phyloP scores from a whole-genome alignment of 2,113 vertebrate species.

The Lycaon pictus region DNA sequence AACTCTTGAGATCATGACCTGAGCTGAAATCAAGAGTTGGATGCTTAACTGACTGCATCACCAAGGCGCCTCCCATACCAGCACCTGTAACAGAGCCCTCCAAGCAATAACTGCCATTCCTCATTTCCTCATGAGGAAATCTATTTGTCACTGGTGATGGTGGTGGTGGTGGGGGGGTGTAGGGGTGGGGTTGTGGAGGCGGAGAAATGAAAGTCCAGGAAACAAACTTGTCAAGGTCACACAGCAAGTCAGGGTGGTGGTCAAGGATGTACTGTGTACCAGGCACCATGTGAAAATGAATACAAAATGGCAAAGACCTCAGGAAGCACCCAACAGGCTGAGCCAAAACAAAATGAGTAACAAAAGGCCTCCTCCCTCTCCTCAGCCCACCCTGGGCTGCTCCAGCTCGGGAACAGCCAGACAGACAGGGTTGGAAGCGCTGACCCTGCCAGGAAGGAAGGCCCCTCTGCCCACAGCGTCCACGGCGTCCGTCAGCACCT shows the following conservation, averaged over 20 bases:
- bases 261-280: not conserved
- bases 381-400: not conserved
- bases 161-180: fast-evolving
- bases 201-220: not conserved
- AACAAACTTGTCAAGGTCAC: not conserved
- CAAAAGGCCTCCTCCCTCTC: not conserved
- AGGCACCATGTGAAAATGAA: not conserved
- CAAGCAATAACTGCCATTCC: not conserved
- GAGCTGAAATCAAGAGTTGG: no score
- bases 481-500: not conserved
- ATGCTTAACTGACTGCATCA: not conserved
- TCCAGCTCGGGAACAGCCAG: not conserved
- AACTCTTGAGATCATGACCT: no score
- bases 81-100: not conserved
- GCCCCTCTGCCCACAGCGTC: not conserved
- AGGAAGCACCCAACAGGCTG: not conserved
- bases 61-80: not conserved
- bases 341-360: not conserved
- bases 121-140: not conserved
- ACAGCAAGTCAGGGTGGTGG: not conserved
- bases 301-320: not conserved
- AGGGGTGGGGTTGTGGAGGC: no score
- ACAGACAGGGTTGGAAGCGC: not conserved
- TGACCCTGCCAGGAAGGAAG: not conserved
- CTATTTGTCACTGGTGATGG: not conserved